A percentile compares a stretch with the other conserved stretches of the same genome.
Evolutionary conservation across 2,888 invertebrate genomes (phyloP).

Genomic region (Lomographa bimaculata): DNA sequence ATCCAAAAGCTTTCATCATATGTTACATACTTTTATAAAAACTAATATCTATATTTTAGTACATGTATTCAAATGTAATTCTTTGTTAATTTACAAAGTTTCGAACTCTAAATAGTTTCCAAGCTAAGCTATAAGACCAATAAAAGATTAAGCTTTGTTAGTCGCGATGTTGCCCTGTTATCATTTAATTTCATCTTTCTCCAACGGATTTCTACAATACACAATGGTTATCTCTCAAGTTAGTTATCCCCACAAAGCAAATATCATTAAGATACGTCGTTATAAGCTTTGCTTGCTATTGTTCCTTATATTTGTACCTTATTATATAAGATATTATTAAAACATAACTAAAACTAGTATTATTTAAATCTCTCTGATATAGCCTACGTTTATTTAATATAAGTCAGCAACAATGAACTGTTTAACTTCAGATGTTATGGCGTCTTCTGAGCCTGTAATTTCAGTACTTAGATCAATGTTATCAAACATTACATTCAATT

Average conservation of each 20-base stretch:
- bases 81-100: too few species aligned
- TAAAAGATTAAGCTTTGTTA: constrained; percentile 10
- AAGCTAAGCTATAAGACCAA: too few species aligned
- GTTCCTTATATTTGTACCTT: constrained; percentile 23
- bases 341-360: too few species aligned
- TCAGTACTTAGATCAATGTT: constrained; percentile 9
- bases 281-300: constrained; percentile 16
- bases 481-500: constrained; percentile 12
- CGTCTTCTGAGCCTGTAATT: constrained; percentile 2
- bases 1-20: too few species aligned
- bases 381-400: background rate
- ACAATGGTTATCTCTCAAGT: constrained; percentile 16
- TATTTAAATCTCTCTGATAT: constrained; percentile 12
- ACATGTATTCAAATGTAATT: too few species aligned
- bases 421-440: constrained; percentile 12
- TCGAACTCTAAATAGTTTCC: too few species aligned
- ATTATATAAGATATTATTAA: too few species aligned
- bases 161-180: constrained; percentile 16
- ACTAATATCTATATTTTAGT: too few species aligned
- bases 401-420: constrained; percentile 12
- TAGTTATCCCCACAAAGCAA: constrained; percentile 22
- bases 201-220: constrained; percentile 13
- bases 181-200: constrained; percentile 26
- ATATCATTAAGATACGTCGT: constrained; percentile 21
- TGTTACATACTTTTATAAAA: too few species aligned